phyloP scores from a whole-genome alignment of 2,113 vertebrate genomes.

The Cynopterus brachyotis region DNA sequence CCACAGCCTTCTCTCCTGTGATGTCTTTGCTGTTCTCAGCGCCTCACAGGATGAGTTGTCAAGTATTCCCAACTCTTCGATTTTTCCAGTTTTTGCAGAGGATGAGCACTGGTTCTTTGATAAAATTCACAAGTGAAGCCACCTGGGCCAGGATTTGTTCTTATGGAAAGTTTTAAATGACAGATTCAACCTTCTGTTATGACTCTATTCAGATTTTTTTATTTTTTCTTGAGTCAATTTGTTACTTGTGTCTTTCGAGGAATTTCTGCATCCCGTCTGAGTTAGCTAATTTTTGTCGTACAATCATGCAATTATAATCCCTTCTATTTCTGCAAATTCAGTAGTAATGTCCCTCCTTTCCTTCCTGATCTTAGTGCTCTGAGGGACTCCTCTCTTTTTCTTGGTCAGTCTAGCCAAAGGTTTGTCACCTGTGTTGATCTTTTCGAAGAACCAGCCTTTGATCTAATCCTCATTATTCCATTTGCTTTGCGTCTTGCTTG shows the following conservation, averaged over 20 bases:
- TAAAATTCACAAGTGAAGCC: neutral
- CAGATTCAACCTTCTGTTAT: neutral
- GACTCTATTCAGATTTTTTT: neutral
- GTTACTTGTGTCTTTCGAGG: neutral
- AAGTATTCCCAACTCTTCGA: neutral
- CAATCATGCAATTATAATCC: neutral
- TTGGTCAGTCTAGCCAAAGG: neutral
- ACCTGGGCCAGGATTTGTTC: neutral
- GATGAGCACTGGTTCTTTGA: neutral
- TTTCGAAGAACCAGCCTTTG: neutral
- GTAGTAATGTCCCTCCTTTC: neutral
- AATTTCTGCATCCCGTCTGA: neutral
- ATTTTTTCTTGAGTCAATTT: neutral
- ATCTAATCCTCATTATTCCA: neutral
- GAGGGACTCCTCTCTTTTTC: neutral
- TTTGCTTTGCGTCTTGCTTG: neutral
- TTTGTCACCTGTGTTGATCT: neutral
- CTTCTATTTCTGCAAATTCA: neutral
- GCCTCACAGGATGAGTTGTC: neutral
- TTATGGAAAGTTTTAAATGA: neutral
- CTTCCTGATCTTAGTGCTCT: neutral
- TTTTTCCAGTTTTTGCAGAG: neutral
- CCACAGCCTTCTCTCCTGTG: neutral
- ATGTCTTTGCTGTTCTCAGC: neutral
- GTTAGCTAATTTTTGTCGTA: neutral